Percentiles rank a stretch among this genome's conserved stretches.
These are phyloP conservation scores for Aselliscus stoliczkanus DNA, from an alignment of 2,797 vertebrate species.

Conservation along the genomic window DNA sequence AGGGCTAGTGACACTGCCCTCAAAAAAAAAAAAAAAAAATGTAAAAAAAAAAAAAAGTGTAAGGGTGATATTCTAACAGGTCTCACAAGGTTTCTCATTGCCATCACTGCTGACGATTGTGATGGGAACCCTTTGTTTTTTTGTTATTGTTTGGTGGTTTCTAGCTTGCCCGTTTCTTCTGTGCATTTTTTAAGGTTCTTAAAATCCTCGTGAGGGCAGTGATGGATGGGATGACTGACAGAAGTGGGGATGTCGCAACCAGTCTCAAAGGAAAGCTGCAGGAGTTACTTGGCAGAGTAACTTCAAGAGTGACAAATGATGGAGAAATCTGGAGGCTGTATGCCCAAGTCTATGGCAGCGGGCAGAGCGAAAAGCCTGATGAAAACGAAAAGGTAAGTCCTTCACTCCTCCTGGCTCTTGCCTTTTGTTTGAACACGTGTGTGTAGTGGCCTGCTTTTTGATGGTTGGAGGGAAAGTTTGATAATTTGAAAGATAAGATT, in stretches of 20 bases:
- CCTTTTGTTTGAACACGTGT: background rate
- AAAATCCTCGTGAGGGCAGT: slow-evolving; percentile 90
- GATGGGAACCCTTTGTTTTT: background rate
- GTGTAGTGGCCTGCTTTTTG: background rate
- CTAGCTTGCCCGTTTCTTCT: background rate
- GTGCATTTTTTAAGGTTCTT: slow-evolving; percentile 85
- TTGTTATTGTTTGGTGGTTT: background rate
- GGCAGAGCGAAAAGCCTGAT: slow-evolving; percentile 81
- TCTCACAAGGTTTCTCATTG: background rate
- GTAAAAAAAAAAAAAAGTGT: too few species aligned
- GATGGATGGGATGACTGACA: slow-evolving; percentile 84
- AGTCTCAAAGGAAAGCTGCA: slow-evolving; percentile 84
- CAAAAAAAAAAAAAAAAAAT: too few species aligned
- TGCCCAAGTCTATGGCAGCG: slow-evolving; percentile 88
- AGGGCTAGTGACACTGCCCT: too few species aligned
- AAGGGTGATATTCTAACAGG: background rate
- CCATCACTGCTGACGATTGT: background rate
- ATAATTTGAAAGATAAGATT: background rate
- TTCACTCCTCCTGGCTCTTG: background rate
- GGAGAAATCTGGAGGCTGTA: slow-evolving; percentile 91
- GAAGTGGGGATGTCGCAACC: slow-evolving; percentile 80
- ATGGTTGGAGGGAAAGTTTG: background rate
- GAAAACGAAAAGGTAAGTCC: slow-evolving; percentile 91
- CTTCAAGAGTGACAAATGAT: slow-evolving; percentile 87
- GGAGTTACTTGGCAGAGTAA: slow-evolving; percentile 92